Base-by-base conservation (phyloP, 2,113 vertebrate genomes). In the Microtus ochrogaster region DNA sequence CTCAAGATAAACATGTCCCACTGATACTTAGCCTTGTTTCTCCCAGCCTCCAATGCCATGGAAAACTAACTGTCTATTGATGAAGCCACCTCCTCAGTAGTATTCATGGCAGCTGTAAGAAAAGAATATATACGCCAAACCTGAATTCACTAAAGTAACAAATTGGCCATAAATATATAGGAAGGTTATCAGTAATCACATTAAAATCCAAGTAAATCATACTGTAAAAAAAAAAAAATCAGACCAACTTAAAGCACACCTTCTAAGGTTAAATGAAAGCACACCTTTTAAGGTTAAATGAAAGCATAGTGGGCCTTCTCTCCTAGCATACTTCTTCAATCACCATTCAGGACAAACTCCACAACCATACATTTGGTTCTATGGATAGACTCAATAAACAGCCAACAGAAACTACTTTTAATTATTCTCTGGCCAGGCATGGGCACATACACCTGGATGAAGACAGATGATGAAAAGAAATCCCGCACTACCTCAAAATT, bases 131-230 rank as follows among this genome's bases (percentile, higher is more conserved):
- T 0, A 24, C 5, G 16, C 10, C 49, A 94, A 84, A 73, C 0
- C 33, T 86, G 28, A 78, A 89, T 86, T 94, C 5, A 61, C 68
- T n/a, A 86, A n/a, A 89, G 70, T 19, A 89, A 28, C 8, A 93
- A 86, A 94, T 63, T 89, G 10, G 30, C 22, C 49, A 28, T 44
- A 83, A 65, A 3, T 39, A 90, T 58, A 49, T 22, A 10, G 4
- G 7, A 95, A 79, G 70, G 30, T 77, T n/a, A 85, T 44, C 58
- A 86, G 24, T 61, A 49, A 81, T 52, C 41, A 77, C 30, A 5
- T 41, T 55, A 22, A 81, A 85, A 6, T 68, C 2, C 39, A 61
- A 16, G 2, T 36, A 36, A 78, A 73, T 4, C 36, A 90, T 22
- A 28, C 2, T 16, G 9, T 70, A 8, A 70, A 49, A 49, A 8